Evolutionary conservation across 35 echinoderm and acorn worm genomes (phyloP).

Genomic region (Chiridota heheva): DNA sequence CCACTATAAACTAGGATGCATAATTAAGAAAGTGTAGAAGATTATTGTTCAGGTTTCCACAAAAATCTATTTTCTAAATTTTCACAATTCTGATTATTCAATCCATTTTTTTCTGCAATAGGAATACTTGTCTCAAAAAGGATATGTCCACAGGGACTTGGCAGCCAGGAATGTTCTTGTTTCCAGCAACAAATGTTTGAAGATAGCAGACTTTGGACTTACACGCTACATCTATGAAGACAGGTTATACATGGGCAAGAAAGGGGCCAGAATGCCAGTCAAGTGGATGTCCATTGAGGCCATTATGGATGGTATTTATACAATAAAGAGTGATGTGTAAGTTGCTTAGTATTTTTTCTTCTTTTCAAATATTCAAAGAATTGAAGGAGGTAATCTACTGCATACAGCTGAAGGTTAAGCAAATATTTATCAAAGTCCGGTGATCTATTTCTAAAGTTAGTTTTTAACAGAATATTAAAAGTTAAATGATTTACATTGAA

Average conservation of each 20-base stretch:
- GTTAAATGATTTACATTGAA: too few relatives aligned
- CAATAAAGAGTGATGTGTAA: slow-evolving; percentile 90
- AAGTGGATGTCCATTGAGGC: slow-evolving; percentile 99
- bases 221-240: slow-evolving; percentile 95
- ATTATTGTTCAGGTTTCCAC: too few relatives aligned
- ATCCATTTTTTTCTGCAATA: slow-evolving; percentile 7
- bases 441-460: too few relatives aligned
- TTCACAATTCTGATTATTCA: too few relatives aligned
- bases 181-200: slow-evolving; percentile 73
- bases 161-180: slow-evolving; percentile 95
- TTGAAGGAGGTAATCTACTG: background rate
- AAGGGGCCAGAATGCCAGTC: slow-evolving; percentile 84
- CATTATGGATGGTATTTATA: slow-evolving; percentile 92
- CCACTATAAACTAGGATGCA: too few relatives aligned
- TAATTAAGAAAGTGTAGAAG: too few relatives aligned
- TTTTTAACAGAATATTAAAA: too few relatives aligned
- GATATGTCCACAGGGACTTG: slow-evolving; percentile 93
- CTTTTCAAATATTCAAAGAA: background rate
- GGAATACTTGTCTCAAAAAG: slow-evolving; percentile 99
- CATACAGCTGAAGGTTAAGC: background rate
- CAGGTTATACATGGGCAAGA: slow-evolving; percentile 76
- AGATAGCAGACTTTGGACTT: slow-evolving; percentile 99
- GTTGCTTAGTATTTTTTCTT: slow-evolving; percentile 22
- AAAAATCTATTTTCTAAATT: too few relatives aligned
- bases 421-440: background rate